Evolutionary conservation across 64 coral and sea anemone species (phyloP).

Genomic region (Pocillopora damicornis): DNA sequence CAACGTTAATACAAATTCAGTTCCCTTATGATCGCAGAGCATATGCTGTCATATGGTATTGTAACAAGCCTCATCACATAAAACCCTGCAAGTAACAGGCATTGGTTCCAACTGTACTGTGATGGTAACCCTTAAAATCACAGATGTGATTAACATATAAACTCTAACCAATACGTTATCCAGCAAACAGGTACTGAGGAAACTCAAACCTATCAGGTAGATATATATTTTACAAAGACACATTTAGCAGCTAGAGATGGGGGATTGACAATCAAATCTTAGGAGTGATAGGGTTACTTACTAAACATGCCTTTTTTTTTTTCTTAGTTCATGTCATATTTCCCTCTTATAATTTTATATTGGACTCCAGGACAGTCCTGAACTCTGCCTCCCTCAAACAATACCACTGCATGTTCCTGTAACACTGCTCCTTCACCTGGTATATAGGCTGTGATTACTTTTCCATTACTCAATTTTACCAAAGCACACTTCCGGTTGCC

Average conservation of each 20-base stretch:
- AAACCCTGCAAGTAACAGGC: too few relatives aligned
- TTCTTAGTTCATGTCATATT: conserved; percentile 91
- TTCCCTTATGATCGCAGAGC: too few relatives aligned
- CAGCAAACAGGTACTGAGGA: not conserved
- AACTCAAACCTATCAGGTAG: not conserved
- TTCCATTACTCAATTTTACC: conserved; percentile 87
- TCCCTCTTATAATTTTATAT: conserved; percentile 93
- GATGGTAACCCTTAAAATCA: too few relatives aligned
- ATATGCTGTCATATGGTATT: too few relatives aligned
- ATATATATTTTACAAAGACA: not conserved
- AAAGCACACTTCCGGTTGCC: conserved; percentile 95
- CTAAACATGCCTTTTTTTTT: not conserved
- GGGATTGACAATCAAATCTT: too few relatives aligned
- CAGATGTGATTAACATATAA: too few relatives aligned
- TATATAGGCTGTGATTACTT: conserved; percentile 92
- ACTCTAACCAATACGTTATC: too few relatives aligned
- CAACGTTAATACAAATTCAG: too few relatives aligned
- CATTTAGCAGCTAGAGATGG: too few relatives aligned
- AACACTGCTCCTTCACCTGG: conserved; percentile 80
- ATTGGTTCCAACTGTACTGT: too few relatives aligned
- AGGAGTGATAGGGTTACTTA: not conserved
- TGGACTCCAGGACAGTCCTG: conserved; percentile 96
- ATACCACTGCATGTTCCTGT: conserved; percentile 94
- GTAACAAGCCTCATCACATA: too few relatives aligned
- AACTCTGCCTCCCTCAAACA: conserved; percentile 90